These are phyloP conservation scores for Apantesis nais DNA, from an alignment of 2,888 invertebrate species.

Conservation along the genomic window DNA sequence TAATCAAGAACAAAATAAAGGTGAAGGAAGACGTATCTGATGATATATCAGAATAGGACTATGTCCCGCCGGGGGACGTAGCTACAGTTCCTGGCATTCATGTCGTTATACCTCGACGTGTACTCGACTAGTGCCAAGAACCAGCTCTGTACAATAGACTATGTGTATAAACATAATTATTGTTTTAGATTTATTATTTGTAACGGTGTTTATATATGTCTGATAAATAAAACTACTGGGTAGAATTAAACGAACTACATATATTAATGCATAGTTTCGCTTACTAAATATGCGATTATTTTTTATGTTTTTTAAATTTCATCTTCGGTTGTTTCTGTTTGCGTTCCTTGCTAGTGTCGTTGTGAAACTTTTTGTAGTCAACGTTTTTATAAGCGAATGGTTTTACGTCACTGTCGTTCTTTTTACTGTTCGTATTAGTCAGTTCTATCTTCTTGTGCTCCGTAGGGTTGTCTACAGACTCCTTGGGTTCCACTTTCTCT, in stretches of 20 bases:
- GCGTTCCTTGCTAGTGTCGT: constrained; percentile 58
- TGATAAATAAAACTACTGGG: constrained; percentile 42
- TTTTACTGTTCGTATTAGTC: constrained; percentile 40
- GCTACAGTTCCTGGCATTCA: constrained; percentile 36
- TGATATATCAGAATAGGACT: constrained; percentile 66
- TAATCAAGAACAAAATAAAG: constrained; percentile 71
- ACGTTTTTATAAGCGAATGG: constrained; percentile 63
- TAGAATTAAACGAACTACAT: constrained; percentile 50
- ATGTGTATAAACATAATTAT: neutral
- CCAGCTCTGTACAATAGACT: constrained; percentile 28
- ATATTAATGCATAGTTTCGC: constrained; percentile 56
- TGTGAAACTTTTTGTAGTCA: constrained; percentile 68
- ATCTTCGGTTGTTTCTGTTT: constrained; percentile 64
- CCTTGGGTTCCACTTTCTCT: constrained; percentile 47
- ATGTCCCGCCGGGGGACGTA: neutral
- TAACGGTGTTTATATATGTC: constrained; percentile 10
- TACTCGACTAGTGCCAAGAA: constrained; percentile 46
- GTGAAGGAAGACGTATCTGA: constrained; percentile 73
- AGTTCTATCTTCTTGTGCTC: constrained; percentile 42
- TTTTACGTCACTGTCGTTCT: constrained; percentile 44
- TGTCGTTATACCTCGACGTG: constrained; percentile 30
- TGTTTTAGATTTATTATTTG: constrained; percentile 13
- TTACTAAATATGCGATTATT: constrained; percentile 53
- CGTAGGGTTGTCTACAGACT: constrained; percentile 24
- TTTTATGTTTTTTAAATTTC: constrained; percentile 67